These are phyloP conservation scores for Haliclona indistincta DNA, from an alignment of 37 sponge, comb jelly and placozoan genomes.

Conservation along the genomic window DNA sequence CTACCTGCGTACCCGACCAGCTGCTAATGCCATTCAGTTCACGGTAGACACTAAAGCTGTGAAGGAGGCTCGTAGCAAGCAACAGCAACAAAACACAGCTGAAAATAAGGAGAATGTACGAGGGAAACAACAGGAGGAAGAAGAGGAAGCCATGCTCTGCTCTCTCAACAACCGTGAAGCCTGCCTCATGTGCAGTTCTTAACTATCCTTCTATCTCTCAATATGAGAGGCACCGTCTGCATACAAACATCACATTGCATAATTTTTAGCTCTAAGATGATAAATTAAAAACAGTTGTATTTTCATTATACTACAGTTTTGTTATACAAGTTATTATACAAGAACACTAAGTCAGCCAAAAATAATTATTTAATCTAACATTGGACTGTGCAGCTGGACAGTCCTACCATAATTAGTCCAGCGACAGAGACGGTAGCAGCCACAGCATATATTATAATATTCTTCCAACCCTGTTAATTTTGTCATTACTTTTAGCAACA, in stretches of 20 bases:
- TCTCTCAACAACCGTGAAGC: conserved; percentile 89
- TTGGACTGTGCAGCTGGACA: conserved; percentile 52
- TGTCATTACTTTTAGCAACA: neutral
- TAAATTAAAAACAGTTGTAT: too few species aligned
- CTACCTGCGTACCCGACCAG: conserved; percentile 91
- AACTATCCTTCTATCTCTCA: conserved; percentile 1
- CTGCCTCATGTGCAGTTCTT: conserved; percentile 92
- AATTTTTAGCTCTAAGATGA: too few species aligned
- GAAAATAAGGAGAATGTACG: conserved; percentile 2
- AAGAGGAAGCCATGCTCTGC: conserved; percentile 62
- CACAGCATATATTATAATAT: conserved; percentile 48
- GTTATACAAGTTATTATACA: neutral
- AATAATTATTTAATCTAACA: conserved; percentile 8
- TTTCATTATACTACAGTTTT: neutral
- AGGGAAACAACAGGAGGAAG: conserved; percentile 31
- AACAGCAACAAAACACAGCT: conserved; percentile 1
- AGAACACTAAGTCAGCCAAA: too few species aligned
- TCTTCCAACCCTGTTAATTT: conserved; percentile 55
- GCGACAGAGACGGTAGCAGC: conserved; percentile 36
- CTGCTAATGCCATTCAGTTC: conserved; percentile 98
- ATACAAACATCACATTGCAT: too few species aligned
- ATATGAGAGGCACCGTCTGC: neutral
- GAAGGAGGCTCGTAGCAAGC: conserved; percentile 40
- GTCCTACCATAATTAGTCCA: conserved; percentile 58
- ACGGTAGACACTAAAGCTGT: conserved; percentile 92